Evolutionary conservation across 2,888 invertebrate species (phyloP), one percentile per base, ranked within the genome.

Genomic region (Automeris io): DNA sequence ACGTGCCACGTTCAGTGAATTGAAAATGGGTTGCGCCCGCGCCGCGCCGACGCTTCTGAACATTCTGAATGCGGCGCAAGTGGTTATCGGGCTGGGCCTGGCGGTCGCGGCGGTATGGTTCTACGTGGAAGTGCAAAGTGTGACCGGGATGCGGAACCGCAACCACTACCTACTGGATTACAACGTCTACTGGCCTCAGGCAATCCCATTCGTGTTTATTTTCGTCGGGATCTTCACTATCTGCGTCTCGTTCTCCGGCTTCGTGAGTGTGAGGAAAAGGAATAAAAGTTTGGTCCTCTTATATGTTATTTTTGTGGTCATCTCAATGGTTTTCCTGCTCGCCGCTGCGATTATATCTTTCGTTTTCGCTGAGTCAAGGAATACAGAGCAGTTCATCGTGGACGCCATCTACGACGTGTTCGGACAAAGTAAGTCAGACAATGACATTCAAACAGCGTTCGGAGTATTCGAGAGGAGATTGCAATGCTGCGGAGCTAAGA

Each of bases 131-230:
- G 59, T 82, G 4, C 56, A 70, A 46, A 52, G 57, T 29, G 61
- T 82, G 40, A 77, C 78, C 0, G 64, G 57, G 3, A 45, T 82
- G 7, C 52, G 82, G 4, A 80, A 82, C 44, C 52, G 61, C 25
- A 81, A 79, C 56, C 85, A 86, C 38, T 85, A 85, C 19, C 45
- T 79, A 0, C 55, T 85, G 45, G 83, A 86, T 47, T 86, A 80
- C 65, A 73, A 65, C 9, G 69, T 86, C 40, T 82, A 82, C 43
- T 86, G 82, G 83, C 80, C 83, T 0, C 85, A 86, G 48, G 80
- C 77, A 0, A 63, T 82, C 0, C 85, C 85, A 0, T 85, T 83
- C 83, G 56, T 85, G 41, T 85, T 83, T 41, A 64, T 83, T 22
- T 41, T 82, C 1, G 66, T 69, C 12, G 73, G 73, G 1, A 40